Evolutionary conservation across 2,888 invertebrate species (phyloP).

Genomic region (Cephus spinipes): DNA sequence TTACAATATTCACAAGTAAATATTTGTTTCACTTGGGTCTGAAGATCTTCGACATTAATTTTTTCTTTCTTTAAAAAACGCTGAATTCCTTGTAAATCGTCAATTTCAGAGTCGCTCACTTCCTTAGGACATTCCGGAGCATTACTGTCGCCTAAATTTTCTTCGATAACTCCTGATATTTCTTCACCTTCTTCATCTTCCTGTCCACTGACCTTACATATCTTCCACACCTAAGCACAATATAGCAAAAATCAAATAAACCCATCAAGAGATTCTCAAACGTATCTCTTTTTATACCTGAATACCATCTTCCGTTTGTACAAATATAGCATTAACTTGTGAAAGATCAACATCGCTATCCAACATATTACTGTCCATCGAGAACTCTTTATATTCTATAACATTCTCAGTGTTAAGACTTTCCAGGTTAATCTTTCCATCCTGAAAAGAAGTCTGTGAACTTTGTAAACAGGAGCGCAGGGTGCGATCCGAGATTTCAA

Average conservation of each 20-base stretch:
- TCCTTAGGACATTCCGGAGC: neutral
- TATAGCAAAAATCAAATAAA: neutral
- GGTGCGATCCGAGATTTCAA: conserved; percentile 48
- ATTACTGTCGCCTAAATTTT: conserved; percentile 19
- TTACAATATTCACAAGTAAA: conserved; percentile 31
- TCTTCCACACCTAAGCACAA: conserved; percentile 25
- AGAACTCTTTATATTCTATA: conserved; percentile 23
- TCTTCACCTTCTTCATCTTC: conserved; percentile 13
- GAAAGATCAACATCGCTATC: conserved; percentile 25
- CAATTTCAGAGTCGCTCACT: conserved; percentile 5
- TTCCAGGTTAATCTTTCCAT: conserved; percentile 17
- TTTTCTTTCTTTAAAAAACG: conserved; percentile 13
- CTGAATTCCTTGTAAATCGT: conserved; percentile 13
- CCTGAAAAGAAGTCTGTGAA: neutral
- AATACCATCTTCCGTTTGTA: conserved; percentile 28
- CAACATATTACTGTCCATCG: conserved; percentile 1
- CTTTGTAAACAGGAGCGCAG: conserved; percentile 41
- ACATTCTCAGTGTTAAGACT: conserved; percentile 23
- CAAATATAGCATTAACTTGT: conserved; percentile 29
- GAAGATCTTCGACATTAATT: neutral
- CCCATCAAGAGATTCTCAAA: neutral
- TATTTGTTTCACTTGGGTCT: conserved; percentile 7
- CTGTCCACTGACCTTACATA: conserved; percentile 24
- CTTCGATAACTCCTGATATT: conserved; percentile 27
- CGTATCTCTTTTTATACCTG: conserved; percentile 19